Conservation (phyloP, 2,888 invertebrate species). For the Mimas tiliae region DNA sequence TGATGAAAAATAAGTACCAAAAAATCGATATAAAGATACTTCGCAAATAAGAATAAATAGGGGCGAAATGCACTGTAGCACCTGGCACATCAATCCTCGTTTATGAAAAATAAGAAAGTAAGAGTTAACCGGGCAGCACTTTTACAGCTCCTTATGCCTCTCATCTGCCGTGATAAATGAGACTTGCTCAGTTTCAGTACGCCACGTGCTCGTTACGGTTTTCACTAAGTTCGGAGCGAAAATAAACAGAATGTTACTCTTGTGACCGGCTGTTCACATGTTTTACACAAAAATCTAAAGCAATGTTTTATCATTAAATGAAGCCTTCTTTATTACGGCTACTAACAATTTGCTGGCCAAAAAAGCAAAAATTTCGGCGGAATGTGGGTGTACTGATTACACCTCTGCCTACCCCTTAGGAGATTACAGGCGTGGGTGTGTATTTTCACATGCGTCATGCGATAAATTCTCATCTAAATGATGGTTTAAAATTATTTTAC, state of each 20-base stretch:
- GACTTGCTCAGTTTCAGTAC: slow-evolving; percentile 67
- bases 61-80: slow-evolving; percentile 34
- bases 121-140: slow-evolving; percentile 48
- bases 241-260: slow-evolving; percentile 58
- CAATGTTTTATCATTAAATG: no score
- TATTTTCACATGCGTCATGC: no score
- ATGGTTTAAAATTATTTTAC: background rate
- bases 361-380: no score
- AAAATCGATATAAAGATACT: background rate
- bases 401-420: no score
- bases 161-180: slow-evolving; percentile 76
- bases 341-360: no score
- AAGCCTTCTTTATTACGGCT: no score
- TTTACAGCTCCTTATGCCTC: slow-evolving; percentile 66
- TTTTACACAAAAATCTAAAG: no score
- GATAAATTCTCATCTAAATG: no score
- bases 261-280: slow-evolving; percentile 40
- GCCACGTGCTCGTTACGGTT: slow-evolving; percentile 69
- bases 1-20: background rate
- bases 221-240: slow-evolving; percentile 48
- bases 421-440: no score
- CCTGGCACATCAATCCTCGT: slow-evolving; percentile 55
- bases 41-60: background rate
- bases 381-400: no score
- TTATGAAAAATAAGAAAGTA: slow-evolving; percentile 53